Conservation (phyloP, 1,140 invertebrate genomes). For the Drosophila sturtevanti region DNA sequence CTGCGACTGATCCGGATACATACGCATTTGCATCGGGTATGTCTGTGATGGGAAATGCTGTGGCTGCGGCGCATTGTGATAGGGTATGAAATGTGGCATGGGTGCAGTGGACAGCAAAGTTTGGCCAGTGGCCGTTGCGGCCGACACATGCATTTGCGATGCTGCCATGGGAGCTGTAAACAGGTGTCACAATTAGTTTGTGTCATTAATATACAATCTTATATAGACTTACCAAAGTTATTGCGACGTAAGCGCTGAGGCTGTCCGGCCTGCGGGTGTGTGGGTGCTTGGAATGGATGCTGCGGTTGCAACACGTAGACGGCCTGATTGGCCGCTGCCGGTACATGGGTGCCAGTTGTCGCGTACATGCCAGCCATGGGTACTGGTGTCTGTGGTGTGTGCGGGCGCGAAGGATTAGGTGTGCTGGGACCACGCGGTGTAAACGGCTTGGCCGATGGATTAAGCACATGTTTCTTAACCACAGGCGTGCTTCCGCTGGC, state of each 20-base stretch:
- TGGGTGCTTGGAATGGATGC: constrained; percentile 83
- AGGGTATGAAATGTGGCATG: constrained; percentile 85
- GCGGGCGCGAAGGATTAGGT: constrained; percentile 87
- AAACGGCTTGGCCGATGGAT: constrained; percentile 93
- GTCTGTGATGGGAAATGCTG: constrained; percentile 84
- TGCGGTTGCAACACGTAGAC: constrained; percentile 84
- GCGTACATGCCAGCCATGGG: constrained; percentile 80
- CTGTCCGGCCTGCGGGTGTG: constrained; percentile 83
- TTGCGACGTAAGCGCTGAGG: constrained; percentile 66
- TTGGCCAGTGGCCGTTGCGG: constrained; percentile 90
- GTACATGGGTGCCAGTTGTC: constrained; percentile 61
- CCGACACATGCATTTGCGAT: constrained; percentile 89
- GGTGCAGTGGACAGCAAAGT: constrained; percentile 90
- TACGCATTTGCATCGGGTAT: constrained; percentile 85
- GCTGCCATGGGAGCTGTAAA: constrained; percentile 85
- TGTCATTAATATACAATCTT: background rate
- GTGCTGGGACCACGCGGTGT: constrained; percentile 89
- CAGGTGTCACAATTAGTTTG: background rate
- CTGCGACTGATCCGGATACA: constrained; percentile 85
- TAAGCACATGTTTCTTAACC: constrained; percentile 84
- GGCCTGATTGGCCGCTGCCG: constrained; percentile 55
- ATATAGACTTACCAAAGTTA: constrained; percentile 65
- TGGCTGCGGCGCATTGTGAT: constrained; percentile 86
- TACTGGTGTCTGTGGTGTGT: constrained; percentile 92
- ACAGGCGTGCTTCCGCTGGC: constrained; percentile 82